Evolutionary conservation across 1,140 invertebrate species (phyloP), one percentile per base, ranked within the genome.

Genomic region (Zaprionus davidi): DNA sequence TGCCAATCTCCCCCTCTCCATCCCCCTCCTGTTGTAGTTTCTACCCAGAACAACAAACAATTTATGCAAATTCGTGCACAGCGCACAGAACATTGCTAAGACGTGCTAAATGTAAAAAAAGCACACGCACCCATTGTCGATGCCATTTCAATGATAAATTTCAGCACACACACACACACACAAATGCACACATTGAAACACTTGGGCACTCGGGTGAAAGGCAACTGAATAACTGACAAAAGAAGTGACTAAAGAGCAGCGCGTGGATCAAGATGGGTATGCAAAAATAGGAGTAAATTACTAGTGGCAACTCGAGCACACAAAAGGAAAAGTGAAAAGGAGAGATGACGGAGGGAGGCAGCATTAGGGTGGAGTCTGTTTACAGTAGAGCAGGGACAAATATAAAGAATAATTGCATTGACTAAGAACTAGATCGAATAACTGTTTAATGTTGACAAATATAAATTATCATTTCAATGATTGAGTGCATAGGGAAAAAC

Each of bases 61-160:
- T 85, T 79, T 85, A 85, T 85, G 82, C 76, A 82, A 85, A 85
- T 85, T 79, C 76, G 72, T 46, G 41, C n/a, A 46, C 15, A 85
- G 79, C 82, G 72, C 55, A 76, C 71, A 62, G 58, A 65, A 62
- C 74, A 80, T 79, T 66, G 81, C 34, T 67, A 72, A 84, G 68
- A 85, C 71, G 76, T 81, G 81, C 81, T 76, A 66, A 81, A 67
- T 76, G 71, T 71, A 60, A 65, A 65, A 81, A 65, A 41, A 63
- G 46, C 73, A 75, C 44, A 66, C 75, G 62, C 67, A 74, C 56
- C 62, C 71, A 67, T 74, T 80, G 73, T 80, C 79, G 82, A 86
- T 86, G 72, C 76, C 79, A 78, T 80, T 80, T 75, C 83, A 75
- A 82, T 82, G 83, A 87, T 87, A 80, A 87, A 87, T 87, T 78